Evolutionary conservation across 2,888 invertebrate species (phyloP).

Genomic region (Pterobdella sp.): DNA sequence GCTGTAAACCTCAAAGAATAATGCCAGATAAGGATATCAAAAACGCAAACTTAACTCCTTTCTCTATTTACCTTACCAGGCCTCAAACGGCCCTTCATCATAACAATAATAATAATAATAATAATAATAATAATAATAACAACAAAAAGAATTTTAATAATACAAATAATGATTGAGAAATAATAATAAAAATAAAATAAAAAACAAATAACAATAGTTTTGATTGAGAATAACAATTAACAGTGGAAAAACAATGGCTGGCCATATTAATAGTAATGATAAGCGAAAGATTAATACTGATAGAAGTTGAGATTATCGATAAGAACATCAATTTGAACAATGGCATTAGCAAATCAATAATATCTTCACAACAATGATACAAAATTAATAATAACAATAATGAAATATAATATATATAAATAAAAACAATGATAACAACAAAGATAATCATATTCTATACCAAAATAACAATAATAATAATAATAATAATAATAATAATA

Average conservation of each 20-base stretch:
- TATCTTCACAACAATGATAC: background rate
- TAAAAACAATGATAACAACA: background rate
- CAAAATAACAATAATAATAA: background rate
- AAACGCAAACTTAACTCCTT: too few relatives aligned
- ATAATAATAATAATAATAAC: background rate
- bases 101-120: background rate
- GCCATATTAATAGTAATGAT: background rate
- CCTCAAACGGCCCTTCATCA: too few relatives aligned
- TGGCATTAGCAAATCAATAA: background rate
- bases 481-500: background rate
- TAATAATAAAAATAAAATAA: background rate
- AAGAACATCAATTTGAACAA: background rate
- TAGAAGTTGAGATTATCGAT: too few relatives aligned
- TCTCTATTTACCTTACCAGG: too few relatives aligned
- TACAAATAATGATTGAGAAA: background rate
- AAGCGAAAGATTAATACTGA: too few relatives aligned
- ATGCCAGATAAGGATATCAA: too few relatives aligned
- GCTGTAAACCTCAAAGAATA: too few relatives aligned
- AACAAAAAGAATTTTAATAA: background rate
- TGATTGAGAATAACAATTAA: background rate
- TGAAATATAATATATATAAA: background rate
- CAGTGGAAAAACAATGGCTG: background rate
- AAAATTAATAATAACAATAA: background rate
- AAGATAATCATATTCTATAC: background rate
- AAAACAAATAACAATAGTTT: background rate